Conservation (phyloP, 2,888 invertebrate species). For the Campaea margaritaria region DNA sequence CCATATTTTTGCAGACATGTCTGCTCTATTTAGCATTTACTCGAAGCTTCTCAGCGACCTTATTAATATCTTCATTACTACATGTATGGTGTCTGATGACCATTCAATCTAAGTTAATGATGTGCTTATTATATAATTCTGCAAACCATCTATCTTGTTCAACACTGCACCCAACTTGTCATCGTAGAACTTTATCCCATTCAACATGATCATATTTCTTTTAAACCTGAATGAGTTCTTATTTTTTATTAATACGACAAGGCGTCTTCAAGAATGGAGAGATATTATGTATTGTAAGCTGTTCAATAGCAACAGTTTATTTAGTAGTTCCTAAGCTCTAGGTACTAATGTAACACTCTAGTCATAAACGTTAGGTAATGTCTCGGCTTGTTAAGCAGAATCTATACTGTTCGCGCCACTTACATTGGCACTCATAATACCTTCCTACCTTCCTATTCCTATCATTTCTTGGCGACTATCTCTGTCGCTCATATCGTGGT, state of each 20-base stretch:
- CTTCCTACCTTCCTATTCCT: too few relatives aligned
- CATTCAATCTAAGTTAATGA: slow-evolving; percentile 34
- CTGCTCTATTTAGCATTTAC: slow-evolving; percentile 2
- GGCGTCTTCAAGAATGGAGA: background rate
- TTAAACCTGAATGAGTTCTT: background rate
- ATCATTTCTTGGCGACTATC: too few relatives aligned
- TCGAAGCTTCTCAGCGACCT: slow-evolving; percentile 19
- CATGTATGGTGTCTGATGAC: slow-evolving; percentile 28
- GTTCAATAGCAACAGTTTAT: too few relatives aligned
- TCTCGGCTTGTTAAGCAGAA: too few relatives aligned
- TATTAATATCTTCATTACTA: slow-evolving; percentile 34
- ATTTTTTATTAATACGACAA: slow-evolving; percentile 6
- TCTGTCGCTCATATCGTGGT: too few relatives aligned
- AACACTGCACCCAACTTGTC: background rate
- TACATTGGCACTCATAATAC: too few relatives aligned
- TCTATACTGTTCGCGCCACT: too few relatives aligned
- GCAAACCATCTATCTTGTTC: slow-evolving; percentile 24
- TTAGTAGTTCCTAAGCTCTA: background rate
- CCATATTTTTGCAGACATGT: background rate
- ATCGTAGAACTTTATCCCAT: slow-evolving; percentile 11
- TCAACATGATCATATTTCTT: background rate
- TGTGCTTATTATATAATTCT: slow-evolving; percentile 37
- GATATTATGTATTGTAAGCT: too few relatives aligned
- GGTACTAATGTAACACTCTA: too few relatives aligned
- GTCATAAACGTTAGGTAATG: too few relatives aligned